Conservation (phyloP, 2,797 vertebrate species). For the Dromococcyx pavoninus region DNA sequence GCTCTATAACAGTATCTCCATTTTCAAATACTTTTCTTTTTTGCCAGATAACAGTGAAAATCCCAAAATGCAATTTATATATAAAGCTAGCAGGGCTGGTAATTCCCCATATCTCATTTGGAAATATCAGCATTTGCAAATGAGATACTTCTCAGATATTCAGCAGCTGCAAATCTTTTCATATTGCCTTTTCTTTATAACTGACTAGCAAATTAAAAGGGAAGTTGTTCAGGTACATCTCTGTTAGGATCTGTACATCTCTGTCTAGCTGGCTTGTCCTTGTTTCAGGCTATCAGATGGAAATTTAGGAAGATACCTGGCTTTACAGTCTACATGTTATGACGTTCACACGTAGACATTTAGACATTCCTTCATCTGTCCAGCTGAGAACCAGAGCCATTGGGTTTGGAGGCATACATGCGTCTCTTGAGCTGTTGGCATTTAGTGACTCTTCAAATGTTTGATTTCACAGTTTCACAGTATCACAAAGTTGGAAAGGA, state of each 20-base stretch:
- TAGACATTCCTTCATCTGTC: neutral
- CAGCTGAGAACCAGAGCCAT: accelerated
- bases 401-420: neutral
- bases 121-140: neutral
- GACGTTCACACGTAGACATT: neutral
- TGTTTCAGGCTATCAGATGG: neutral
- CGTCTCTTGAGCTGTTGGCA: accelerated
- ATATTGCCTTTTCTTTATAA: neutral
- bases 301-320: neutral
- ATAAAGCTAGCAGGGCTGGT: neutral
- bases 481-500: no score
- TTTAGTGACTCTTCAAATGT: neutral
- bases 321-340: neutral
- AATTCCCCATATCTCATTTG: neutral
- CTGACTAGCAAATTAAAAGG: neutral
- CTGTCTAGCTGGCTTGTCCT: neutral
- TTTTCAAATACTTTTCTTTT: neutral
- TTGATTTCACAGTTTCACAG: no score
- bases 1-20: neutral
- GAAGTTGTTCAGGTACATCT: neutral
- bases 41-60: neutral
- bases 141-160: neutral
- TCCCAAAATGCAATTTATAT: neutral
- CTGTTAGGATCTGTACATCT: accelerated
- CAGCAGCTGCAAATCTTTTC: neutral